Evolutionary conservation across 1,140 invertebrate species (phyloP).

Genomic region (Mactra quadrangularis): DNA sequence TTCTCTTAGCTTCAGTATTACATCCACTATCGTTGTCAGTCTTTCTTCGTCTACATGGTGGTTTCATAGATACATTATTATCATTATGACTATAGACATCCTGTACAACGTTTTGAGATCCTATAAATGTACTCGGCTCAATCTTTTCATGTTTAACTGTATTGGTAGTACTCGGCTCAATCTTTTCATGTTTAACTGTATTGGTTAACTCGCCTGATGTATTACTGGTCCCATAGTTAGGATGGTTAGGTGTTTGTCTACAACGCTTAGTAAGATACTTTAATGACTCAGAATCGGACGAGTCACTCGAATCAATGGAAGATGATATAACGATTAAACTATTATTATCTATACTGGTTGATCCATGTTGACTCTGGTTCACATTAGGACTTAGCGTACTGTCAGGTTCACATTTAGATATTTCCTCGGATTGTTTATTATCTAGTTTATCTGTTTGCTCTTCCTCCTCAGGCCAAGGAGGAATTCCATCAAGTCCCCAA

Average conservation of each 20-base stretch:
- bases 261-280: slow-evolving; percentile 45
- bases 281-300: slow-evolving; percentile 22
- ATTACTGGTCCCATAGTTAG: no score
- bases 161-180: no score
- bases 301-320: slow-evolving; percentile 25
- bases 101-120: background rate
- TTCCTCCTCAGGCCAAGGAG: background rate
- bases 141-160: no score
- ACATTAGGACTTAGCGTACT: slow-evolving; percentile 23
- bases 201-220: no score
- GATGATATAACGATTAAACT: background rate
- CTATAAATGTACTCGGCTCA: no score
- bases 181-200: no score
- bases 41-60: background rate
- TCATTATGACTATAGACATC: background rate
- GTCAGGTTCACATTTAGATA: slow-evolving; percentile 46
- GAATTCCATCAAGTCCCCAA: no score
- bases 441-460: background rate
- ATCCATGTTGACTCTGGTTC: background rate
- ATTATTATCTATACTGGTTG: background rate
- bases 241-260: background rate
- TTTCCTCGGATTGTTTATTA: background rate
- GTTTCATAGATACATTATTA: background rate
- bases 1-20: background rate
- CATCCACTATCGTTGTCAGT: background rate